Conservation (phyloP, 2,113 vertebrate genomes). For the Arvicanthis niloticus region DNA sequence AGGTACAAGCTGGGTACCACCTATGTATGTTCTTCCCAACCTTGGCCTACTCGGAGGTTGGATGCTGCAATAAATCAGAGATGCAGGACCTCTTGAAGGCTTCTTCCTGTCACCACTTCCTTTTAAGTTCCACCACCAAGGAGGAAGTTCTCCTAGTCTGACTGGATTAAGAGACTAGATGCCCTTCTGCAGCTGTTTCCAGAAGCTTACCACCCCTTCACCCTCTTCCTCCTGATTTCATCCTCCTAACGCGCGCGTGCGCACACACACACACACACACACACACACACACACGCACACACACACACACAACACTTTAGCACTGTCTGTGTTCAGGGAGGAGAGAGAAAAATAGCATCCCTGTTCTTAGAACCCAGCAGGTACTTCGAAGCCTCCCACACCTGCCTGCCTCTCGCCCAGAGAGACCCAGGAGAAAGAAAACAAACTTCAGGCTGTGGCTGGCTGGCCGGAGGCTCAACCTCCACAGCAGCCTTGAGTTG, state of each 20-base stretch:
- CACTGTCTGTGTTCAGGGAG: constrained; percentile 36
- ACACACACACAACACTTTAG: background rate
- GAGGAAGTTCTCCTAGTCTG: background rate
- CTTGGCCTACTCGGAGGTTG: no score
- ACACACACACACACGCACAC: background rate
- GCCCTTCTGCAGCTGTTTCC: background rate
- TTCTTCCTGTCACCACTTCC: background rate
- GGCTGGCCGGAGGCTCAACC: background rate
- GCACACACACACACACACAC: no score
- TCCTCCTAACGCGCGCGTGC: background rate
- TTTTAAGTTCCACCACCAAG: background rate
- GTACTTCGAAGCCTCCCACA: background rate
- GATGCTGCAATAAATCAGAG: background rate
- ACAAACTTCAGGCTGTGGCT: background rate
- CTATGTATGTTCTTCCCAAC: background rate
- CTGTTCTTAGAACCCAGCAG: background rate
- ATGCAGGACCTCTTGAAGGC: background rate
- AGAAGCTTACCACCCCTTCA: constrained; percentile 23
- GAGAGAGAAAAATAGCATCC: constrained; percentile 54
- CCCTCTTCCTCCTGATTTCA: background rate
- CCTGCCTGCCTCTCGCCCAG: background rate
- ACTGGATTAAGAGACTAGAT: background rate
- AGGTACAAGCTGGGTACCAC: background rate
- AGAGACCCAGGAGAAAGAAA: background rate
- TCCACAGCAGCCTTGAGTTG: background rate